phyloP scores from a whole-genome alignment of 37 sponge, comb jelly and placozoan species.

The Halisarca cf. caerulea region DNA sequence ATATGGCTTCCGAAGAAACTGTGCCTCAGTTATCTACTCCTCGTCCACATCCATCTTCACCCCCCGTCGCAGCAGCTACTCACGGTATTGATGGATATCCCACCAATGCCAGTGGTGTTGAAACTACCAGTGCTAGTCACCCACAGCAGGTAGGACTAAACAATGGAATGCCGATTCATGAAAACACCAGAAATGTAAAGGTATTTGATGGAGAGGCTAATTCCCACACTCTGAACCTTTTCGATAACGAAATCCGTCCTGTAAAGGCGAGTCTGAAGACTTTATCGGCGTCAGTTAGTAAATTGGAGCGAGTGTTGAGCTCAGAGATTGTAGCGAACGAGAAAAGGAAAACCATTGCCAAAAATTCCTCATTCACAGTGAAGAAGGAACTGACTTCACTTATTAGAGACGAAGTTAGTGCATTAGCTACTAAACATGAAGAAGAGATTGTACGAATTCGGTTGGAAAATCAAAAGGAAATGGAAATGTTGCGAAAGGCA shows the following conservation, averaged over 20 bases:
- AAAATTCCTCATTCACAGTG: neutral
- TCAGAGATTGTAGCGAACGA: neutral
- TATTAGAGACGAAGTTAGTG: neutral
- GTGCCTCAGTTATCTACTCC: too few species aligned
- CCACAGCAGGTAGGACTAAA: neutral
- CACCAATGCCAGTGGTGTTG: too few species aligned
- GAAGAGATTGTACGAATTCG: neutral
- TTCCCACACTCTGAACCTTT: neutral
- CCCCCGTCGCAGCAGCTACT: too few species aligned
- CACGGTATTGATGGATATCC: too few species aligned
- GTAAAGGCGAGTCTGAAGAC: neutral
- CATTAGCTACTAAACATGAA: neutral
- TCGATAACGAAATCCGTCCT: neutral
- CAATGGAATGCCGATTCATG: too few species aligned
- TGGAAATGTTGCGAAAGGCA: neutral
- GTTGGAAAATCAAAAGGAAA: neutral
- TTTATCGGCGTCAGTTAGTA: neutral
- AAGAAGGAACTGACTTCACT: constrained; percentile 7
- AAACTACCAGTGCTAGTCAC: neutral
- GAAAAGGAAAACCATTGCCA: neutral
- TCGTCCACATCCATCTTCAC: too few species aligned
- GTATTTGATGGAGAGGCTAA: too few species aligned
- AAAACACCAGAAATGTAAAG: too few species aligned
- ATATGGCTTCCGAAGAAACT: too few species aligned
- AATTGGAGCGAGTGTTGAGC: neutral